Conservation (phyloP, 2,888 invertebrate genomes). For the Neria commutata region DNA sequence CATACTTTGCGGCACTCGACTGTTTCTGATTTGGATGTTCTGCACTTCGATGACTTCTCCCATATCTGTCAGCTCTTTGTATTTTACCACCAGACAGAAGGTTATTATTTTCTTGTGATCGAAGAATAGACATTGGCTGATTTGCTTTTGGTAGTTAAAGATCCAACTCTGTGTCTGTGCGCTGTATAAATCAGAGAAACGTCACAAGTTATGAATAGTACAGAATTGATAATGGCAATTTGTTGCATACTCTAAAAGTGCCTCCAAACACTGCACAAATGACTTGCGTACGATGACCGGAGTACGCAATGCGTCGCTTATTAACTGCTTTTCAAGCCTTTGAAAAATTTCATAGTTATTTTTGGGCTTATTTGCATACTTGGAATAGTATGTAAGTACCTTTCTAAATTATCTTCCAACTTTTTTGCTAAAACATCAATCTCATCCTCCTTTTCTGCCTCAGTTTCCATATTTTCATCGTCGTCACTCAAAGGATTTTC, state of each 20-base stretch:
- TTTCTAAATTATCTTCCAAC: no score
- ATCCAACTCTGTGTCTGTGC: slow-evolving; percentile 41
- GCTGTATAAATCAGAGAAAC: slow-evolving; percentile 21
- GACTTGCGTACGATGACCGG: background rate
- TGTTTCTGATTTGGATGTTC: slow-evolving; percentile 22
- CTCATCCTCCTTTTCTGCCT: background rate
- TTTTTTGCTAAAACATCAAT: background rate
- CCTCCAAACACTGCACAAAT: background rate
- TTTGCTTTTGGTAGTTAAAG: slow-evolving; percentile 41
- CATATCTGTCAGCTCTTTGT: slow-evolving; percentile 31
- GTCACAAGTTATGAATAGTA: no score
- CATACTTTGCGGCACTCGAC: slow-evolving; percentile 24
- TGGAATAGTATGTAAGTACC: no score
- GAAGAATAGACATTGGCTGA: slow-evolving; percentile 25
- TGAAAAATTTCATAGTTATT: no score
- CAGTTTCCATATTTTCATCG: background rate
- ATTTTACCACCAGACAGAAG: slow-evolving; percentile 33
- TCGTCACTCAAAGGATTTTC: slow-evolving; percentile 6
- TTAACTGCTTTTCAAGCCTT: no score
- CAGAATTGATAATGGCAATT: no score
- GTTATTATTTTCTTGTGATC: slow-evolving; percentile 24
- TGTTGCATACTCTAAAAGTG: background rate
- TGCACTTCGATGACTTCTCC: slow-evolving; percentile 33
- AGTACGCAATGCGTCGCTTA: no score
- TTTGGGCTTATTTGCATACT: no score